phyloP scores from a whole-genome alignment of 2,888 invertebrate species.

The Synergus gifuensis region DNA sequence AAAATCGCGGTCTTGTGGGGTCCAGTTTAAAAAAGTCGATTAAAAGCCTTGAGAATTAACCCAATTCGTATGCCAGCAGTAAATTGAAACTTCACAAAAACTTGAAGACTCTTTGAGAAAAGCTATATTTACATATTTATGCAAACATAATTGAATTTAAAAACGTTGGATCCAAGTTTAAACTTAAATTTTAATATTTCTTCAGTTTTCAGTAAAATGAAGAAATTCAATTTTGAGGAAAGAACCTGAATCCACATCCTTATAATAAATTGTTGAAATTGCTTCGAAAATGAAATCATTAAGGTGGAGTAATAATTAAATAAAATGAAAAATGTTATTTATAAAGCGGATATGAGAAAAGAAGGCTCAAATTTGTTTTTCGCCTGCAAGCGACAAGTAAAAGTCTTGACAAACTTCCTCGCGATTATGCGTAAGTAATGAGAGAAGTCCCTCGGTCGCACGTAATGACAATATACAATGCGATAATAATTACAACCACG shows the following conservation, averaged over 20 bases:
- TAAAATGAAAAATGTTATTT: background rate
- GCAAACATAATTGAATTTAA: no score
- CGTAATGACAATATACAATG: conserved; percentile 46
- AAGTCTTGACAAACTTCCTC: conserved; percentile 45
- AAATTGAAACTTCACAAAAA: background rate
- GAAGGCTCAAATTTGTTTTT: conserved; percentile 28
- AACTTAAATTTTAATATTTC: no score
- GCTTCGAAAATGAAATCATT: background rate
- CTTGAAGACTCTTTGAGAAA: background rate
- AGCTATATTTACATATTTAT: background rate
- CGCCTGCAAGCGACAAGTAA: conserved; percentile 48
- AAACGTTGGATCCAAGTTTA: no score
- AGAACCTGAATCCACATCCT: no score
- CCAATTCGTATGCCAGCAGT: background rate
- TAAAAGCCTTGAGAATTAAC: background rate
- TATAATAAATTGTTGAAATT: background rate
- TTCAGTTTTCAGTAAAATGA: no score
- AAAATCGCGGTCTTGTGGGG: background rate
- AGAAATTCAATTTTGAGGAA: no score
- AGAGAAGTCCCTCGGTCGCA: conserved; percentile 48
- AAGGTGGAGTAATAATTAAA: conserved; percentile 4
- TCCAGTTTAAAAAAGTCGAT: background rate
- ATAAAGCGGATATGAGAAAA: background rate
- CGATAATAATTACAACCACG: conserved; percentile 53
- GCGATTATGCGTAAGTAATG: conserved; percentile 52